phyloP scores from a whole-genome alignment of 2,888 invertebrate species.

The Seladonia tumulorum region DNA sequence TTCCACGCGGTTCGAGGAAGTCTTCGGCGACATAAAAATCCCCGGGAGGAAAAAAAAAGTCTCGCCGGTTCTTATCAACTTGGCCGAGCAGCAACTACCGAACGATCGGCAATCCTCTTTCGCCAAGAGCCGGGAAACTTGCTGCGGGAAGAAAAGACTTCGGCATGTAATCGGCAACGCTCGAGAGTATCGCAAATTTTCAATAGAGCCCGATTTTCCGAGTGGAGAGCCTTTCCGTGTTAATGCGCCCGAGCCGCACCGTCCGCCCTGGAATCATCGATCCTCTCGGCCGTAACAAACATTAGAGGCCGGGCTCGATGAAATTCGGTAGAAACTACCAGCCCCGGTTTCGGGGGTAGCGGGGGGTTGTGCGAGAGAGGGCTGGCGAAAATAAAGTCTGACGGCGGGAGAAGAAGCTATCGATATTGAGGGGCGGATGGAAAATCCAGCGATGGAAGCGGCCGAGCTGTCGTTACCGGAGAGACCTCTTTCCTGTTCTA shows the following conservation, averaged over 20 bases:
- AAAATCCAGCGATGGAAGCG: conserved; percentile 58
- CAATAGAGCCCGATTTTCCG: conserved; percentile 4
- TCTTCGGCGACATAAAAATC: neutral
- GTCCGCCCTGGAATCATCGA: conserved; percentile 1
- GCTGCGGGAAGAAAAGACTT: neutral
- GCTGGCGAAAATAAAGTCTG: conserved; percentile 19
- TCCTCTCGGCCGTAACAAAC: neutral
- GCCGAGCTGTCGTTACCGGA: conserved; percentile 48
- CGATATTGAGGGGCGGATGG: conserved; percentile 48
- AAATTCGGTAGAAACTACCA: conserved; percentile 15
- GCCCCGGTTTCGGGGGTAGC: neutral
- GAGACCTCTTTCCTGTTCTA: conserved; percentile 55
- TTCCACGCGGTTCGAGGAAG: neutral
- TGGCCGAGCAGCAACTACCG: neutral
- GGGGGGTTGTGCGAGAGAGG: neutral
- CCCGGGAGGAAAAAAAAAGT: neutral
- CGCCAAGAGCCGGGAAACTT: neutral
- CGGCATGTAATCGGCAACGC: neutral
- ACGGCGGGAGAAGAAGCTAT: conserved; percentile 31
- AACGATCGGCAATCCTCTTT: neutral
- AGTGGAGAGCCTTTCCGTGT: neutral
- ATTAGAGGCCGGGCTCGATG: neutral
- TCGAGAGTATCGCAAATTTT: conserved; percentile 3
- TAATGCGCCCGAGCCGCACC: neutral
- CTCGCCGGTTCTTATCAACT: neutral